Percentiles rank a stretch among this genome's conserved stretches.
Evolutionary conservation across 2,888 invertebrate species (phyloP).

Genomic region (Norana najaformis): DNA sequence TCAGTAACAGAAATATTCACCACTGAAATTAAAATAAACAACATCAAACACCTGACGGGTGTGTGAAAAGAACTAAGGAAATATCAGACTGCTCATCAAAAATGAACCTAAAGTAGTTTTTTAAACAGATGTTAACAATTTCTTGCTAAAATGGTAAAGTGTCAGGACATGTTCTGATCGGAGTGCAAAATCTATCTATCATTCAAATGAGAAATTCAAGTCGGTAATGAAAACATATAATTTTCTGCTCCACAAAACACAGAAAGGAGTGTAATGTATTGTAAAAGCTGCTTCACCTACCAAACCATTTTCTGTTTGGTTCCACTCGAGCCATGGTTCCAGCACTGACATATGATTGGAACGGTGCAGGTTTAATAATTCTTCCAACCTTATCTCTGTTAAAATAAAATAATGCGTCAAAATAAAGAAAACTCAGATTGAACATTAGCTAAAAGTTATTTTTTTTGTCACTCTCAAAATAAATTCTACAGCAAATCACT

Average conservation of each 20-base stretch:
- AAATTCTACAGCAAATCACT: neutral
- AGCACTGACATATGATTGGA: slow-evolving; percentile 83
- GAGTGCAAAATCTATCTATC: neutral
- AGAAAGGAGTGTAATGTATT: neutral
- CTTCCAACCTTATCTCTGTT: slow-evolving; percentile 76
- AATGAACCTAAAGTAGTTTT: neutral
- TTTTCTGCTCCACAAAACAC: neutral
- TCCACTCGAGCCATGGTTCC: slow-evolving; percentile 92
- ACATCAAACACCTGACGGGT: neutral
- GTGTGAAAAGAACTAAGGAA: neutral
- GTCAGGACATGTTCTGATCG: neutral
- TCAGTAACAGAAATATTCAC: neutral
- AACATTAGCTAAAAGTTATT: neutral
- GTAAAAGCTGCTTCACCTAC: slow-evolving; percentile 62
- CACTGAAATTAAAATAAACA: neutral
- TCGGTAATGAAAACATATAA: neutral
- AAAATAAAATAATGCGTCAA: slow-evolving; percentile 27
- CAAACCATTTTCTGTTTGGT: slow-evolving; percentile 98
- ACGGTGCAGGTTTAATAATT: slow-evolving; percentile 91
- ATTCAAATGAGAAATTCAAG: neutral
- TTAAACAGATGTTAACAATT: neutral
- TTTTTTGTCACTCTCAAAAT: neutral
- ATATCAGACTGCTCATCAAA: neutral
- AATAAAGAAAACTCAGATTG: slow-evolving; percentile 16
- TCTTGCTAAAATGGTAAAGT: neutral